Conservation (phyloP, 2,888 invertebrate genomes). For the Himalopsyche japonica region DNA sequence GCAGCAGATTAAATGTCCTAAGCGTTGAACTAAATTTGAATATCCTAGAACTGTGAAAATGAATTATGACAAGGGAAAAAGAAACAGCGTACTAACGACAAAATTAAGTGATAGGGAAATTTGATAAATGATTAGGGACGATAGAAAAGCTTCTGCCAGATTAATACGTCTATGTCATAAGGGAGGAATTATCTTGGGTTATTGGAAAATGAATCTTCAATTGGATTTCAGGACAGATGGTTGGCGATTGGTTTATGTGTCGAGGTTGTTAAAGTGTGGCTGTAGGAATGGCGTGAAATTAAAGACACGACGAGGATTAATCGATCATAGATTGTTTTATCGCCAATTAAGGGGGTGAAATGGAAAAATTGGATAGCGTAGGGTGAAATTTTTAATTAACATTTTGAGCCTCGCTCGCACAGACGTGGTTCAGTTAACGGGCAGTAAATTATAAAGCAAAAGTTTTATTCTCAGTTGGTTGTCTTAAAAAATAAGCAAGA, state of each 20-base stretch:
- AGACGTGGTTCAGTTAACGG: background rate
- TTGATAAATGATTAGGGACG: slow-evolving; percentile 34
- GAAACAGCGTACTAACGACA: slow-evolving; percentile 25
- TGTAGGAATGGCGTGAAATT: slow-evolving; percentile 13
- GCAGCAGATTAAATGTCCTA: slow-evolving; percentile 30
- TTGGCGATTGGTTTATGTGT: slow-evolving; percentile 22
- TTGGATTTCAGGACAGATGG: slow-evolving; percentile 30
- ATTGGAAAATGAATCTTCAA: slow-evolving; percentile 33
- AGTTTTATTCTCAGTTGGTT: background rate
- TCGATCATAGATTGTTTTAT: background rate
- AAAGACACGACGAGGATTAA: background rate
- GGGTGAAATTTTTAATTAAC: background rate
- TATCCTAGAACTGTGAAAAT: slow-evolving; percentile 34
- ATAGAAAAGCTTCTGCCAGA: slow-evolving; percentile 24
- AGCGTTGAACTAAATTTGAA: slow-evolving; percentile 33
- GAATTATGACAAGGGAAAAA: slow-evolving; percentile 37
- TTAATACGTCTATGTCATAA: slow-evolving; percentile 32
- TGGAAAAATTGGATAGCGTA: background rate
- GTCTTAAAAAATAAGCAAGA: background rate
- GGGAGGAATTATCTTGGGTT: slow-evolving; percentile 30
- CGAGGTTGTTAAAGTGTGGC: background rate
- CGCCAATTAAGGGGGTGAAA: background rate
- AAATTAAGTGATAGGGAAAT: slow-evolving; percentile 38
- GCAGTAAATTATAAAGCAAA: background rate
- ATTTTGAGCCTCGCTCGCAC: background rate